A percentile compares a stretch with the other conserved stretches of the same genome.
phyloP scores from a whole-genome alignment of 1,140 invertebrate species.

The Drosophila pachea region DNA sequence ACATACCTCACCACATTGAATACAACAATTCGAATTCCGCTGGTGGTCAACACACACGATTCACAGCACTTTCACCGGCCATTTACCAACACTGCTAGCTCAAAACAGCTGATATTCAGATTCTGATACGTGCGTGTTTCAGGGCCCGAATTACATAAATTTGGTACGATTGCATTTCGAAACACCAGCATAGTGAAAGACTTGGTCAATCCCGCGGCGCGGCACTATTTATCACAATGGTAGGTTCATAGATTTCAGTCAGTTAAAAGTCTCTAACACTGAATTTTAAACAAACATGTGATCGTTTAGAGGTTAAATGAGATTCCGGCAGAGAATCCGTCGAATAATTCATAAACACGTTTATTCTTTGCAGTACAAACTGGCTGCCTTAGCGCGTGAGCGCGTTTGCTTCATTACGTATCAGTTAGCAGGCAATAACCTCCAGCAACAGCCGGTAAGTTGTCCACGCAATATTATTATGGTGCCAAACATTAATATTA shows the following conservation, averaged over 20 bases:
- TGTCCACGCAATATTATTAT: not conserved
- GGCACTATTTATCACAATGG: conserved; percentile 49
- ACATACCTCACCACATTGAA: conserved; percentile 6
- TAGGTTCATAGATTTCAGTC: conserved; percentile 55
- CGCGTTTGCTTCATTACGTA: conserved; percentile 59
- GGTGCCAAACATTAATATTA: not conserved
- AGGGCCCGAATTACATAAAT: conserved; percentile 68
- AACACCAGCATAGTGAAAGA: conserved; percentile 23
- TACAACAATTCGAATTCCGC: conserved; percentile 22
- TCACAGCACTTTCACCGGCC: conserved; percentile 24
- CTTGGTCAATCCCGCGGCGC: conserved; percentile 27
- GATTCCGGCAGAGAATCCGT: not conserved
- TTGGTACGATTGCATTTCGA: conserved; percentile 47
- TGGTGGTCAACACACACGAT: conserved; percentile 2
- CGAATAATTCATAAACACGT: conserved; percentile 16
- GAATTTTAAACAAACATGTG: conserved; percentile 44
- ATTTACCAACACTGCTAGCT: conserved; percentile 32
- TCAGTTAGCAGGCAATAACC: conserved; percentile 54
- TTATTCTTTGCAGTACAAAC: conserved; percentile 65
- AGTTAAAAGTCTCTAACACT: too few species aligned
- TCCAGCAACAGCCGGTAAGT: conserved; percentile 64
- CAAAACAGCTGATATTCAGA: conserved; percentile 56
- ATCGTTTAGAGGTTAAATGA: conserved; percentile 62
- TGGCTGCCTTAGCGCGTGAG: conserved; percentile 65
- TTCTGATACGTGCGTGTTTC: conserved; percentile 62